Evolutionary conservation across 1,140 invertebrate species (phyloP).

Genomic region (Pteromalus puparum): DNA sequence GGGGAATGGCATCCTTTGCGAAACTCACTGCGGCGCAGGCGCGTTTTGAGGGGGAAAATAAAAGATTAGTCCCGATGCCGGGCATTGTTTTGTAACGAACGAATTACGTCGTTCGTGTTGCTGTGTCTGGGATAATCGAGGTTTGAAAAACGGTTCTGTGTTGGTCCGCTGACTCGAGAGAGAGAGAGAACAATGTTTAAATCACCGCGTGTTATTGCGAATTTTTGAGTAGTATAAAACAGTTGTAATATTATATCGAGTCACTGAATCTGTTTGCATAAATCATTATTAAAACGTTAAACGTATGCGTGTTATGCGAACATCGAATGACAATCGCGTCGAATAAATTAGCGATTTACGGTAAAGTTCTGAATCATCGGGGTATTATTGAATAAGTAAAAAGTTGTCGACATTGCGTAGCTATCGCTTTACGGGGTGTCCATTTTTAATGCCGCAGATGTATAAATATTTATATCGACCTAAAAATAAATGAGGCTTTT

Average conservation of each 20-base stretch:
- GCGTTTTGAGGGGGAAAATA: not conserved
- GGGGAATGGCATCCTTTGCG: constrained; percentile 11
- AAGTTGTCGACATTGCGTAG: no score
- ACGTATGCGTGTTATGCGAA: not conserved
- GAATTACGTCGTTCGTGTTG: not conserved
- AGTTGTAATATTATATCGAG: not conserved
- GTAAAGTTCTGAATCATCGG: constrained; percentile 7
- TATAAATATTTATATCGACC: no score
- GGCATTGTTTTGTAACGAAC: not conserved
- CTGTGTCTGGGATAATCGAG: not conserved
- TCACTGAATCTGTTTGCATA: not conserved
- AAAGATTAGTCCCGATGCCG: not conserved
- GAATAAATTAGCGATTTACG: constrained; percentile 8
- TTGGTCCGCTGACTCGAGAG: no score
- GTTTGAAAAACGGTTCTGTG: not conserved
- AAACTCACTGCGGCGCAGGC: not conserved
- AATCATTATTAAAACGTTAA: not conserved
- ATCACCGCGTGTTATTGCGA: not conserved
- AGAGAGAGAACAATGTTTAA: not conserved
- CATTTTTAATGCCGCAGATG: not conserved
- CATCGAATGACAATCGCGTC: not conserved
- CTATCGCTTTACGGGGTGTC: not conserved
- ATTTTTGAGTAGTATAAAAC: not conserved
- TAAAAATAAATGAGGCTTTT: no score
- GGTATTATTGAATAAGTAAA: no score